A percentile compares a stretch with the other conserved stretches of the same genome.
Conservation (phyloP, 2,113 vertebrate genomes). For the Oostethus manadensis region DNA sequence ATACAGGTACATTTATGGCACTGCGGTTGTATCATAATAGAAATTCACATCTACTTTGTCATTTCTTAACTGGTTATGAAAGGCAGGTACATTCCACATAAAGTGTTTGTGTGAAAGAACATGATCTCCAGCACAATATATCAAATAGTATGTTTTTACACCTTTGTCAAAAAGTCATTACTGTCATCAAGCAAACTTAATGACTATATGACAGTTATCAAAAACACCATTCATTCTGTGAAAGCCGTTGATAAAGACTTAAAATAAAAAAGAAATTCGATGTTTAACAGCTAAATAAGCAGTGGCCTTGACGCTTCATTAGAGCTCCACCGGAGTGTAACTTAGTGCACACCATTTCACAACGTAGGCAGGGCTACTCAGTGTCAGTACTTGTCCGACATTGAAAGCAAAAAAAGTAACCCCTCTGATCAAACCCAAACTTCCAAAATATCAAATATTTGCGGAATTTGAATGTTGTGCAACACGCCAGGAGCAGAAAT, state of each 20-base stretch:
- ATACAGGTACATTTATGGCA: too few relatives aligned
- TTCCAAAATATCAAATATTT: too few relatives aligned
- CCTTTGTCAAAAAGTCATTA: constrained; percentile 14
- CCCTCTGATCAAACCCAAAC: too few relatives aligned
- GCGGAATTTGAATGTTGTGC: too few relatives aligned
- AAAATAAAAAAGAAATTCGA: not conserved
- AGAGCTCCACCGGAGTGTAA: not conserved
- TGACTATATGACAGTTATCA: constrained; percentile 33
- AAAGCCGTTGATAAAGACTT: constrained; percentile 1
- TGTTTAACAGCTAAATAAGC: not conserved
- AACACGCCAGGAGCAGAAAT: too few relatives aligned
- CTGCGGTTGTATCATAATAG: too few relatives aligned
- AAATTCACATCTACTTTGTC: too few relatives aligned
- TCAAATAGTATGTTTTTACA: constrained; percentile 9
- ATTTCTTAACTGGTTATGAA: not conserved
- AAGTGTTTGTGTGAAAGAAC: constrained; percentile 1
- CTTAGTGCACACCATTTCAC: not conserved
- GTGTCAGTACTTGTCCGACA: too few relatives aligned
- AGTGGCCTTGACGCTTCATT: not conserved
- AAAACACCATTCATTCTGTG: constrained; percentile 50
- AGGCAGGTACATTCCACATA: not conserved
- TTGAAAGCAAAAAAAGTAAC: too few relatives aligned
- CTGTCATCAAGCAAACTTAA: constrained; percentile 30
- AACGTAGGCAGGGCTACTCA: too few relatives aligned
- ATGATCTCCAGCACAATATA: not conserved